Evolutionary conservation across 2,113 vertebrate genomes (phyloP).

Genomic region (Coptodon rendalli): DNA sequence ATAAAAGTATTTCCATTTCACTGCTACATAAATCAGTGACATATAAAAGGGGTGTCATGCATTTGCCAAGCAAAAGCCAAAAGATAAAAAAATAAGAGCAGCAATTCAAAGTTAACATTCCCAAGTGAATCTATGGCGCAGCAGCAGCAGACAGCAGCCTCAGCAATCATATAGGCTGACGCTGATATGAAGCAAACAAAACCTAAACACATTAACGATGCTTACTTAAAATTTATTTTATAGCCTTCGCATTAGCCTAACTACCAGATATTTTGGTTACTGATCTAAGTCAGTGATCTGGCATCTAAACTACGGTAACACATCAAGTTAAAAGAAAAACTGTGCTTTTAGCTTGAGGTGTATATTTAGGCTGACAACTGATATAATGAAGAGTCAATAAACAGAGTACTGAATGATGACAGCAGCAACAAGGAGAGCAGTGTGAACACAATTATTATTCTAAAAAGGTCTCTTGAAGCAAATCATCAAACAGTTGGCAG

Average conservation of each 20-base stretch:
- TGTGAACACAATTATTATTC: neutral
- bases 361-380: neutral
- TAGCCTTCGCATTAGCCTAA: neutral
- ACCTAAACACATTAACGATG: neutral
- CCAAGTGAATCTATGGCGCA: neutral
- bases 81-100: neutral
- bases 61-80: neutral
- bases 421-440: neutral
- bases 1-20: neutral
- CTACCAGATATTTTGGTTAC: neutral
- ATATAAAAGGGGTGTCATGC: neutral
- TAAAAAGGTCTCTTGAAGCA: neutral
- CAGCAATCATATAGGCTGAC: neutral
- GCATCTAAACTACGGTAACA: neutral
- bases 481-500: neutral
- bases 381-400: neutral
- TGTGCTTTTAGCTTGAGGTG: neutral
- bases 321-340: neutral
- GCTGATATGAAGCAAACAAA: neutral
- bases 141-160: neutral
- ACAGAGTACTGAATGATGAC: neutral
- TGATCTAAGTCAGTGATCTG: neutral
- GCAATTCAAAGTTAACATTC: neutral
- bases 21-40: neutral
- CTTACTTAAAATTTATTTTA: neutral